Evolutionary conservation across 2,888 invertebrate species (phyloP), one percentile per base, ranked within the genome.

Genomic region (Lasioglossum oenotherae): DNA sequence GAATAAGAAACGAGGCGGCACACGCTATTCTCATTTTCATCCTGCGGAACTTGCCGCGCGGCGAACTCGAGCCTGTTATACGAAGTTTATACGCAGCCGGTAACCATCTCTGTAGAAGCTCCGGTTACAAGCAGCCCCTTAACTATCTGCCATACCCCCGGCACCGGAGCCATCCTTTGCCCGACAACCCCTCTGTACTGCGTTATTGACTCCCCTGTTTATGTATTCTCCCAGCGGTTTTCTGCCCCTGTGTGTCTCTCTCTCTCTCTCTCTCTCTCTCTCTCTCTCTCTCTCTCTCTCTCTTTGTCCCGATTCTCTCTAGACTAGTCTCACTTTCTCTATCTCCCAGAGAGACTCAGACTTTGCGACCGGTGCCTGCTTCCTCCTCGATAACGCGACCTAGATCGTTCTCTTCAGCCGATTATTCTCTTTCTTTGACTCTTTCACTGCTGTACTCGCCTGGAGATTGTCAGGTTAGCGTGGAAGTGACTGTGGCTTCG

Each of bases 1-100:
- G 87, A 87, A 87, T 87, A 87, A 87, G 87, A 87, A 87, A 87
- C 87, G 84, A 84, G 87, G 71, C 82, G 75, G 87, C 87, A 78
- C 87, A 60, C 74, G 84, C 87, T 84, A 84, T 84, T 87, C 87
- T 87, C 87, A 87, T 87, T 87, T 87, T 87, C 87, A 84, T 84
- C 81, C 80, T 41, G 79, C 73, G 76, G 67, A 87, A 87, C 87
- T 87, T 86, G 76, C 87, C 78, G 69, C 81, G 64, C 82, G 64
- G 78, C 78, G 80, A 87, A 87, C 87, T 87, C 87, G 77, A 72
- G 81, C 78, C 84, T 87, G 84, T 87, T 87, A 87, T 86, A 87
- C 83, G 67, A 87, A 87, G 87, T 87, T 87, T 87, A 87, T 87
- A 87, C 84, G 87, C 84, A 80, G 84, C 84, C 77, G 80, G 87